Evolutionary conservation across 2,113 vertebrate species (phyloP).

Genomic region (Pionites leucogaster): DNA sequence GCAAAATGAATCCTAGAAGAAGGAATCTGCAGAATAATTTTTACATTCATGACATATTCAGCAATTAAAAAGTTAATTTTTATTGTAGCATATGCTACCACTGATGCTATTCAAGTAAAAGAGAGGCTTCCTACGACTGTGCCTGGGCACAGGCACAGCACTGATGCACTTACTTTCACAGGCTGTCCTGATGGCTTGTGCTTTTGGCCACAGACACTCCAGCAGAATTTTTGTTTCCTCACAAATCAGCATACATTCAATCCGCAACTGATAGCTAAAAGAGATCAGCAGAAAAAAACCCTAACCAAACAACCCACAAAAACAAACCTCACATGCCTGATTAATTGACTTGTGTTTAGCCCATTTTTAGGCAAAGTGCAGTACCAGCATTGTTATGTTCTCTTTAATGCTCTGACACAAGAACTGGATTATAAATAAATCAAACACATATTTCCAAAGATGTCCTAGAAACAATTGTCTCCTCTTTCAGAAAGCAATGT

Average conservation of each 20-base stretch:
- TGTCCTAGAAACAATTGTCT: slow-evolving; percentile 26
- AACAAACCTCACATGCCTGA: not conserved
- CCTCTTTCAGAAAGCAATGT: slow-evolving; percentile 3
- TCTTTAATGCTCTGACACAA: not conserved
- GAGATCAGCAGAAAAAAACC: not conserved
- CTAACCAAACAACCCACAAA: not conserved
- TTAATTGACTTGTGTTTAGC: slow-evolving; percentile 5
- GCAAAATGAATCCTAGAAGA: not conserved
- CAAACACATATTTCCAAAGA: slow-evolving; percentile 28
- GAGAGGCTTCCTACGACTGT: not conserved
- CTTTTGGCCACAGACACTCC: slow-evolving; percentile 87
- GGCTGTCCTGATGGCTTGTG: slow-evolving; percentile 79
- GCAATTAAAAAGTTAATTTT: not conserved
- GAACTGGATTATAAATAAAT: slow-evolving; percentile 41
- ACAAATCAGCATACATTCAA: slow-evolving; percentile 91
- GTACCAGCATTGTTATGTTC: not conserved
- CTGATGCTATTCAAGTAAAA: not conserved
- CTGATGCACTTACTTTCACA: slow-evolving; percentile 81
- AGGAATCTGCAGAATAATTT: not conserved
- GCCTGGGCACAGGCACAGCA: not conserved
- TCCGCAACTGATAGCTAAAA: slow-evolving; percentile 87
- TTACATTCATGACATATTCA: fast-evolving
- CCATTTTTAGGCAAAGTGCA: slow-evolving; percentile 5
- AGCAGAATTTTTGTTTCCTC: slow-evolving; percentile 82
- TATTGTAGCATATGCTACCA: not conserved